Percentiles rank a stretch among this genome's conserved stretches.
These are phyloP conservation scores for Poecile atricapillus DNA, from an alignment of 2,113 vertebrate genomes.

Conservation along the genomic window DNA sequence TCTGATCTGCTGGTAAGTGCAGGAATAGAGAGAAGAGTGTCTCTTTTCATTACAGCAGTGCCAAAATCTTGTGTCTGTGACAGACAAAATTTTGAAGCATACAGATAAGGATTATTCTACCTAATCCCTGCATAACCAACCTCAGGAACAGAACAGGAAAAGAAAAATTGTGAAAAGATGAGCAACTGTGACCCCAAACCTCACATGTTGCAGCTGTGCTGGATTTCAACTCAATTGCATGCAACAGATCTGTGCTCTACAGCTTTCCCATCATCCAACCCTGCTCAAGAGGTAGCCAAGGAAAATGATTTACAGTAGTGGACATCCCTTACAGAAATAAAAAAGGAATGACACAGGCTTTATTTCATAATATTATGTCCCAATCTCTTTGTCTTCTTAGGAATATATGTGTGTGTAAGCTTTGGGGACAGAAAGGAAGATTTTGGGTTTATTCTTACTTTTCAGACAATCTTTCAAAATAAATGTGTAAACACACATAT, in stretches of 20 bases:
- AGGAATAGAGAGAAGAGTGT: neutral
- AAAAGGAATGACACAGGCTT: neutral
- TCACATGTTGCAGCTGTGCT: neutral
- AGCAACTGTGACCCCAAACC: neutral
- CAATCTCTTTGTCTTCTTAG: neutral
- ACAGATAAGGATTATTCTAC: neutral
- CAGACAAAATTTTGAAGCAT: neutral
- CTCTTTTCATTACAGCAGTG: neutral
- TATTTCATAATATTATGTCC: neutral
- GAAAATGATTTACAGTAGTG: neutral
- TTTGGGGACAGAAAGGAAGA: neutral
- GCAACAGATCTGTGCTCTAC: neutral
- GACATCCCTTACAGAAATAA: neutral
- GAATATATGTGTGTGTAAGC: neutral
- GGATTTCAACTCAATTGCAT: neutral
- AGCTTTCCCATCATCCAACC: neutral
- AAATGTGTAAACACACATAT: neutral
- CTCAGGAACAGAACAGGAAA: neutral
- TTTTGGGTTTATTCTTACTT: neutral
- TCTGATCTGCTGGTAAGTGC: neutral
- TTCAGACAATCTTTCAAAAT: neutral
- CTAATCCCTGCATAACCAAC: neutral
- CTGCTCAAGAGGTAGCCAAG: neutral
- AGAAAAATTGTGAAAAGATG: constrained; percentile 1
- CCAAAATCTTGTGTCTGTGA: neutral